phyloP scores from a whole-genome alignment of 2,888 invertebrate species.

The Brachynemurus nebulosus region DNA sequence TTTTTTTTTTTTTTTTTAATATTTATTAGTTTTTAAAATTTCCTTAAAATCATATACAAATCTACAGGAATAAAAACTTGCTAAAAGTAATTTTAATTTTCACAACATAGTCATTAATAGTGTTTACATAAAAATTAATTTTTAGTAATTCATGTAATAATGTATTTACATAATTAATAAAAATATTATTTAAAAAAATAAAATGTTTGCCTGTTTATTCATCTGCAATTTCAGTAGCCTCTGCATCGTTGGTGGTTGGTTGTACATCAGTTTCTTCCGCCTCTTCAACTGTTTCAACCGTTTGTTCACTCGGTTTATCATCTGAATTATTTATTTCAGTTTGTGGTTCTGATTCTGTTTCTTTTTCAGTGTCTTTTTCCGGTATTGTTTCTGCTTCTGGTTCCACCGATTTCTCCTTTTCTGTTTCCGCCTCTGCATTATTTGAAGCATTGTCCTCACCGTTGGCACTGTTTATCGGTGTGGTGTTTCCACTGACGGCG shows the following conservation, averaged over 20 bases:
- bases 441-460: background rate
- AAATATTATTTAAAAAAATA: no score
- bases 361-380: background rate
- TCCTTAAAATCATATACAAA: no score
- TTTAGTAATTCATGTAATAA: no score
- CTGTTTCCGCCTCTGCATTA: background rate
- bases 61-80: no score
- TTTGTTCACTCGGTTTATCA: background rate
- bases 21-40: no score
- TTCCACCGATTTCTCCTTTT: background rate
- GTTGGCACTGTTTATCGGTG: background rate
- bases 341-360: background rate
- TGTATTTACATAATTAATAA: no score
- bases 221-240: background rate
- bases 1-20: no score
- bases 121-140: no score
- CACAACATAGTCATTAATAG: no score
- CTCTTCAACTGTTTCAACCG: background rate
- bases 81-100: no score
- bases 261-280: background rate
- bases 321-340: background rate
- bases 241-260: background rate
- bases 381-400: background rate
- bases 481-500: background rate
- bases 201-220: no score